Percentiles rank a stretch among this genome's conserved stretches.
phyloP scores from a whole-genome alignment of 2,797 vertebrate genomes.

The Lagodon rhomboides region DNA sequence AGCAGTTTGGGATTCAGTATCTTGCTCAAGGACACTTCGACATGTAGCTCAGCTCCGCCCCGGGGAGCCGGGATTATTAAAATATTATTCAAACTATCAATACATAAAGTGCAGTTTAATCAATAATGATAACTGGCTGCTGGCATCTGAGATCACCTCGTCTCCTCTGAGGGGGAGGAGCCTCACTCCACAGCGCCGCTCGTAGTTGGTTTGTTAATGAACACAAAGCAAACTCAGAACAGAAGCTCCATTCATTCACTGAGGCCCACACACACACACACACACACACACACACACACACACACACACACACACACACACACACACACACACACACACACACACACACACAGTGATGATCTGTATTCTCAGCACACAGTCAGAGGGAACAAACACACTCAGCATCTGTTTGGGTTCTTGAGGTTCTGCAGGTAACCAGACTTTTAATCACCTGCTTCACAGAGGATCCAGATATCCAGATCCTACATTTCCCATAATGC shows the following conservation, averaged over 20 bases:
- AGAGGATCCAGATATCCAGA: too few relatives aligned
- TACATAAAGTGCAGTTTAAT: too few relatives aligned
- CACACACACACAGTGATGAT: slow-evolving; percentile 1
- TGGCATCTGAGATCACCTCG: not conserved
- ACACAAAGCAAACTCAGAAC: slow-evolving; percentile 40
- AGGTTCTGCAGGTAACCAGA: too few relatives aligned
- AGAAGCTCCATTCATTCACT: slow-evolving; percentile 48
- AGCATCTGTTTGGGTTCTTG: too few relatives aligned
- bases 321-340: slow-evolving; percentile 25
- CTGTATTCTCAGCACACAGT: slow-evolving; percentile 6
- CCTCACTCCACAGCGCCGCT: not conserved
- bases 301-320: slow-evolving; percentile 1
- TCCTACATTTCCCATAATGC: slow-evolving; percentile 10
- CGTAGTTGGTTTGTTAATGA: slow-evolving; percentile 13
- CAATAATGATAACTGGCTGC: too few relatives aligned
- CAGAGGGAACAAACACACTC: not conserved
- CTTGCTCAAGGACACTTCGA: too few relatives aligned
- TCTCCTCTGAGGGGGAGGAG: not conserved
- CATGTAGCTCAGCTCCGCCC: too few relatives aligned
- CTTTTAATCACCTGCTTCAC: too few relatives aligned
- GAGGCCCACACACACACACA: not conserved
- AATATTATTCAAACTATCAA: not conserved
- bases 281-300: slow-evolving; percentile 5
- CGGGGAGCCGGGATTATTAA: too few relatives aligned
- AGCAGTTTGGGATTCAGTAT: too few relatives aligned